These are phyloP conservation scores for Cyrtonyx montezumae DNA, from an alignment of 2,113 vertebrate species.

Conservation along the genomic window DNA sequence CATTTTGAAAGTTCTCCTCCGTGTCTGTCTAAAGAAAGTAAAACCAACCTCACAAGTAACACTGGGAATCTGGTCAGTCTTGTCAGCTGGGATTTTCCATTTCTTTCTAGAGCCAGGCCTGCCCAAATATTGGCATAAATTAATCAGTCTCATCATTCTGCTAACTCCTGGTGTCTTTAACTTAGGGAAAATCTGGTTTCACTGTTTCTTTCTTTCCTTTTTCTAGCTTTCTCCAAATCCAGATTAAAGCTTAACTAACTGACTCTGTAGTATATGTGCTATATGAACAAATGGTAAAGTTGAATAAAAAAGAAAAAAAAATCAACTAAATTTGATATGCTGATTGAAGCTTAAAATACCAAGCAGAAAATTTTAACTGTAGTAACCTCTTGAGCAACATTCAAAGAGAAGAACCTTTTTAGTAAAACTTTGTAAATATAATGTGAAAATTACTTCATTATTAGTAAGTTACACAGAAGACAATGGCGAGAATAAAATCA, in stretches of 20 bases:
- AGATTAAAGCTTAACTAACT: not conserved
- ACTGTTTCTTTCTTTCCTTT: not conserved
- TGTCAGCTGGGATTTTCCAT: not conserved
- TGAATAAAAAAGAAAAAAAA: not conserved
- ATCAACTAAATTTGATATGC: not conserved
- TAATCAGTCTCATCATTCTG: not conserved
- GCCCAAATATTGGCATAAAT: not conserved
- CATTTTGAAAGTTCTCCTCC: not conserved
- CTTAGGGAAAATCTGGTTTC: not conserved
- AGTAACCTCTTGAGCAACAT: not conserved
- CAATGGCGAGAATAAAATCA: conserved; percentile 8
- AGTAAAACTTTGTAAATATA: conserved; percentile 4
- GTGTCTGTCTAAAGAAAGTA: not conserved
- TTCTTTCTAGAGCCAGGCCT: not conserved
- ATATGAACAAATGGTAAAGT: not conserved
- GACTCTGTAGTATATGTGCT: not conserved
- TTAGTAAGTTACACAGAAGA: conserved; percentile 5
- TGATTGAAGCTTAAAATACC: not conserved
- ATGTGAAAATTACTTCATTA: conserved; percentile 39
- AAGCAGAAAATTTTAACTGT: not conserved
- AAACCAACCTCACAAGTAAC: not conserved
- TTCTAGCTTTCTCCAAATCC: not conserved
- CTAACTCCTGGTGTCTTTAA: not conserved
- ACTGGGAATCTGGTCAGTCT: not conserved
- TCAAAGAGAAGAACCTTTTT: conserved; percentile 11